These are phyloP conservation scores for Alloscopus bannaensis DNA, from an alignment of 2,888 invertebrate genomes.

Conservation along the genomic window DNA sequence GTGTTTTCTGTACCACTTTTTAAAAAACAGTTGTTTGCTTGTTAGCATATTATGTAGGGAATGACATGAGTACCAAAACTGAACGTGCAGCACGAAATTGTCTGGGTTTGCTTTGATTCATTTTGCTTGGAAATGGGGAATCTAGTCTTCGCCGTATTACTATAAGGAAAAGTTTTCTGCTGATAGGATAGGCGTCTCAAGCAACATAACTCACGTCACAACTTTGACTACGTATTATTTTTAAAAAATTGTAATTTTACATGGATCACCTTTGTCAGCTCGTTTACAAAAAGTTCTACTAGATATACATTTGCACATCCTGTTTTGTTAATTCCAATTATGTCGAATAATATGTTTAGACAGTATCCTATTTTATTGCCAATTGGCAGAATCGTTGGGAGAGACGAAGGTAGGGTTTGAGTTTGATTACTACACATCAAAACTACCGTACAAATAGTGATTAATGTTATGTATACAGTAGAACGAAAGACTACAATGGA, in stretches of 20 bases:
- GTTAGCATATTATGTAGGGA: conserved; percentile 14
- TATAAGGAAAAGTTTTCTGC: conserved; percentile 4
- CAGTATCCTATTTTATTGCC: not conserved
- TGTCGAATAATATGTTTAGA: not conserved
- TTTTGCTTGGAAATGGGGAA: conserved; percentile 40
- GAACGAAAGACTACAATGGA: no score
- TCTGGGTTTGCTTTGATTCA: conserved; percentile 8
- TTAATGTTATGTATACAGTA: no score
- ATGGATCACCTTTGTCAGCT: no score
- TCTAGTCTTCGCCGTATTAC: conserved; percentile 64
- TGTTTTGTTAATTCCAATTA: not conserved
- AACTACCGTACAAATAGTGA: no score
- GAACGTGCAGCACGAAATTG: conserved; percentile 3
- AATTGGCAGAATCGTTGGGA: no score
- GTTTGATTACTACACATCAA: no score
- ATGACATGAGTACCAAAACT: conserved; percentile 33
- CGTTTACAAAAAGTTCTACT: no score
- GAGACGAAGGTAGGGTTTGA: no score
- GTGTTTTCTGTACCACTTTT: conserved; percentile 16
- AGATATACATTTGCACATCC: no score
- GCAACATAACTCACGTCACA: not conserved
- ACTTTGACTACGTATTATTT: conserved; percentile 13
- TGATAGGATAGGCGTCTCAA: not conserved
- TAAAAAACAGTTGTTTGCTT: conserved; percentile 6
- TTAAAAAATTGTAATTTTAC: no score